Conservation (phyloP, 92 coral and sea anemone genomes). For the Paragorgia papillata region DNA sequence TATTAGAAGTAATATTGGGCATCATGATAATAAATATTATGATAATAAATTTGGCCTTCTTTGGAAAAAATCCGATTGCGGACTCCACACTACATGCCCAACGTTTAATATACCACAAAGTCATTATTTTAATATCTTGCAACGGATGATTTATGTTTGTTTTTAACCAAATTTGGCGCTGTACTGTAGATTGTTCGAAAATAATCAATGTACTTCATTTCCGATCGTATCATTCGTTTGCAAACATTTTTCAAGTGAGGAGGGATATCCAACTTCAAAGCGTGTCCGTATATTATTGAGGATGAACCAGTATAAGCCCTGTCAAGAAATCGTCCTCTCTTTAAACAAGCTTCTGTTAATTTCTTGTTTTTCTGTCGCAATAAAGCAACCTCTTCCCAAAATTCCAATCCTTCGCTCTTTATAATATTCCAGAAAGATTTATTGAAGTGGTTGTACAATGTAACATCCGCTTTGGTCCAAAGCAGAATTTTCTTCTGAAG, state of each 20-base stretch:
- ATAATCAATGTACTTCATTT: conserved; percentile 19
- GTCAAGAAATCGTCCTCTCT: background rate
- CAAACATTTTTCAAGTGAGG: background rate
- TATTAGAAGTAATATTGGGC: no score
- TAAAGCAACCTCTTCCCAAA: conserved; percentile 46
- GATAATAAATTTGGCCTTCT: no score
- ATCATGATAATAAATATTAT: no score
- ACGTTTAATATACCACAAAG: no score
- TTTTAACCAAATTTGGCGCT: no score
- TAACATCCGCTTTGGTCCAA: conserved; percentile 61
- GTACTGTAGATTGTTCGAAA: conserved; percentile 6
- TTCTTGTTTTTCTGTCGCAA: conserved; percentile 12
- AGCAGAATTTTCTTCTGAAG: conserved; percentile 21
- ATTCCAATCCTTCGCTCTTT: conserved; percentile 32
- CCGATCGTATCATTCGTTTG: conserved; percentile 28
- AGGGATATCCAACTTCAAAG: conserved; percentile 2
- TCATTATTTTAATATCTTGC: no score
- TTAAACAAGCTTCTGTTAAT: conserved; percentile 4
- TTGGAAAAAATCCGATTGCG: no score
- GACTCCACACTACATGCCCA: no score
- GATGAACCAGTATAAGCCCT: conserved; percentile 27
- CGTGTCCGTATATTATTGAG: conserved; percentile 13
- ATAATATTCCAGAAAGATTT: conserved; percentile 58
- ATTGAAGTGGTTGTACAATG: conserved; percentile 60
- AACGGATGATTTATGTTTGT: no score